phyloP scores from a whole-genome alignment of 2,888 invertebrate genomes.

The Synergus umbraculus region DNA sequence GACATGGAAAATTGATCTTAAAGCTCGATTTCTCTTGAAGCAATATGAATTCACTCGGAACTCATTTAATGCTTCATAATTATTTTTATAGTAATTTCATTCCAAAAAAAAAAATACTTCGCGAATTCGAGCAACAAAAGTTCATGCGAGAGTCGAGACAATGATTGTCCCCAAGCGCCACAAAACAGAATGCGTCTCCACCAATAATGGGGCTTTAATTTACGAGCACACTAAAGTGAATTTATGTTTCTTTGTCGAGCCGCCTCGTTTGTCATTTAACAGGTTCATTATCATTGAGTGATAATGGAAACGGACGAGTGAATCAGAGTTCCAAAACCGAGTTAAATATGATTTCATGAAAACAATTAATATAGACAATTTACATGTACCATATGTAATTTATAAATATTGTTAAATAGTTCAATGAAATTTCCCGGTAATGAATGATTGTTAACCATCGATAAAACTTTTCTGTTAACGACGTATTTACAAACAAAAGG shows the following conservation, averaged over 20 bases:
- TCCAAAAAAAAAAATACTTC: neutral
- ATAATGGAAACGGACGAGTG: constrained; percentile 36
- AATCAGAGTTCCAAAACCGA: constrained; percentile 42
- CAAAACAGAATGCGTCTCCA: constrained; percentile 33
- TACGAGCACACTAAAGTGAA: constrained; percentile 43
- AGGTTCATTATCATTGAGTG: constrained; percentile 44
- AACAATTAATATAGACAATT: neutral
- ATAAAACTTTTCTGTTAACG: constrained; percentile 52
- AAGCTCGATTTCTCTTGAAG: neutral
- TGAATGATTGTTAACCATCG: constrained; percentile 48
- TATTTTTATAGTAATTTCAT: too few species aligned
- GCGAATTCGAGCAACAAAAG: neutral
- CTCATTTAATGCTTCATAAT: neutral
- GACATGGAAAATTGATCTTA: neutral
- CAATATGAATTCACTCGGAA: neutral
- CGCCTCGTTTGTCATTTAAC: constrained; percentile 39
- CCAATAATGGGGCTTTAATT: constrained; percentile 41
- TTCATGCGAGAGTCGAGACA: constrained; percentile 2
- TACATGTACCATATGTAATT: neutral
- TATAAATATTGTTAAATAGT: neutral
- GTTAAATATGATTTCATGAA: neutral
- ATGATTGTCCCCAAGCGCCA: constrained; percentile 28
- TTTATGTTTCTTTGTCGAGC: constrained; percentile 40
- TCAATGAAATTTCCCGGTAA: constrained; percentile 8
- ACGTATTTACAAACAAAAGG: constrained; percentile 49